These are phyloP conservation scores for Barnardius zonarius DNA, from an alignment of 2,113 vertebrate genomes.

Conservation along the genomic window DNA sequence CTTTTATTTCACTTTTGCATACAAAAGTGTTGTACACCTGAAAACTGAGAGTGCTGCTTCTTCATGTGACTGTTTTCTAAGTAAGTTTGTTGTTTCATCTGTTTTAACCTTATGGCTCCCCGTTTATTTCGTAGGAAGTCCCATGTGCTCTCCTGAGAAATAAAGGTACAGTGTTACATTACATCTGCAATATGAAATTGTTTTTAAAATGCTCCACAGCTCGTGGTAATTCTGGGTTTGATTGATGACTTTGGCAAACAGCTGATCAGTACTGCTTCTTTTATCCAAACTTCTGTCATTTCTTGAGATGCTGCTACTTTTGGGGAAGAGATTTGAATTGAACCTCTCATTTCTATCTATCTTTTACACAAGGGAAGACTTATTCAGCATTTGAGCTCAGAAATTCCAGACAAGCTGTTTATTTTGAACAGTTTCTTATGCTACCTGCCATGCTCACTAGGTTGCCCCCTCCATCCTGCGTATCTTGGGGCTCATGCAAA, in stretches of 20 bases:
- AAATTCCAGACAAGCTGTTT: neutral
- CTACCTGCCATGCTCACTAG: neutral
- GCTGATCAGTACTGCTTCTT: neutral
- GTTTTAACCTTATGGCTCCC: neutral
- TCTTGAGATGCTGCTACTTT: neutral
- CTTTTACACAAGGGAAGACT: neutral
- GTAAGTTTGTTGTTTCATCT: neutral
- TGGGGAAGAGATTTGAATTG: neutral
- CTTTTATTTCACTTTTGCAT: neutral
- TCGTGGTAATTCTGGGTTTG: neutral
- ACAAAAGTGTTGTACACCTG: neutral
- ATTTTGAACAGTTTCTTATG: neutral
- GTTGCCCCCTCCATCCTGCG: neutral
- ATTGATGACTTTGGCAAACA: neutral
- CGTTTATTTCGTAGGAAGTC: conserved; percentile 83
- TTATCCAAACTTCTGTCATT: neutral
- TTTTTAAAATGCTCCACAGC: neutral
- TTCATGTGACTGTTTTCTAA: neutral
- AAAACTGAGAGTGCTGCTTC: neutral
- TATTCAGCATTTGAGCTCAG: neutral
- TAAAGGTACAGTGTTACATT: conserved; percentile 80
- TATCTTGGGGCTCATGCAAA: neutral
- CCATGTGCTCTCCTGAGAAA: conserved; percentile 87
- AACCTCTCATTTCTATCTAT: neutral
- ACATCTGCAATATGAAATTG: neutral